Base-by-base conservation (phyloP, 2,113 vertebrate species). In the Columba livia region DNA sequence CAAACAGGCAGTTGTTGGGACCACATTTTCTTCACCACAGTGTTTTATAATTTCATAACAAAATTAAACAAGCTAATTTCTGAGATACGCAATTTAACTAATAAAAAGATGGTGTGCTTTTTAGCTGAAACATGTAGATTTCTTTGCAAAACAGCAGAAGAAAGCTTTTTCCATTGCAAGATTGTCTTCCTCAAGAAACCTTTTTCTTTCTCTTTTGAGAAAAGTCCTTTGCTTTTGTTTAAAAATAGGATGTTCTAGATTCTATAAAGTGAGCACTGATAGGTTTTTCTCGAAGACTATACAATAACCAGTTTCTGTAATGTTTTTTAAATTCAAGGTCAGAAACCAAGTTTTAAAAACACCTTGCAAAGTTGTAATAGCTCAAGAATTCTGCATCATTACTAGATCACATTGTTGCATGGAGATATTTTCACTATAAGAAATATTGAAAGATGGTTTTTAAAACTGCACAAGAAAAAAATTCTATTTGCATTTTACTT, bases 1-100 rank as follows among this genome's bases (percentile, higher is more conserved):
- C 0, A 0, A 75, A 53, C 1, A 44, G 24, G 18, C 5, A 29
- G 16, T 23, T 44, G 66, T 42, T 24, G 25, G 18, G 86, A n/a
- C 11, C 51, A 47, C 23, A 28, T 29, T 29, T 78, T 54, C 14
- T 26, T 34, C 20, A 40, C 5, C 0, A 2, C 13, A 16, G 15
- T 61, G 14, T 13, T 71, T 51, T 21, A 34, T 12, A 24, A 61
- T 84, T 80, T 84, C 19, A 12, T 64, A 54, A 78, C 31, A 71
- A 80, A 83, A 78, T 32, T 47, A 79, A 78, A 77, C 14, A 70
- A 42, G 48, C 0, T 12, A 23, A 9, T 29, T 93, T 44, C 34
- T 23, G 48, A 94, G 21, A n/a, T 47, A 34, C 0, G 12, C 18
- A 31, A 13, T 51, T 74, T 48, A 17, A 48, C 23, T 44, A 84